Evolutionary conservation across 2,888 invertebrate species (phyloP).

Genomic region (Agonopterix heracliana): DNA sequence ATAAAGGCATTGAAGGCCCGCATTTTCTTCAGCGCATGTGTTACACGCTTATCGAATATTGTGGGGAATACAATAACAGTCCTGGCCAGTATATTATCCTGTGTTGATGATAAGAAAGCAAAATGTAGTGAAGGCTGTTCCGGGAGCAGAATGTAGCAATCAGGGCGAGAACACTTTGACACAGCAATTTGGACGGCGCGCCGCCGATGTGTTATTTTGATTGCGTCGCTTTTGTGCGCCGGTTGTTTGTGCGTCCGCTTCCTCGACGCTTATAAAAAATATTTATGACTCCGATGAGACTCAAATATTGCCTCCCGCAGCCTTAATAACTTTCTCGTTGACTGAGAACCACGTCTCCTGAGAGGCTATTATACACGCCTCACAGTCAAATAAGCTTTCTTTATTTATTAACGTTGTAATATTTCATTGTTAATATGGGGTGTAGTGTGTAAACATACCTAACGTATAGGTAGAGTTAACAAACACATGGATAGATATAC

Average conservation of each 20-base stretch:
- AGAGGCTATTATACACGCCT: conserved; percentile 26
- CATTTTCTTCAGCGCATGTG: too few relatives aligned
- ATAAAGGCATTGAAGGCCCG: too few relatives aligned
- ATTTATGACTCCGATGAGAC: conserved; percentile 47
- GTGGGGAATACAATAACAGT: too few relatives aligned
- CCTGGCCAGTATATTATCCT: conserved; percentile 6
- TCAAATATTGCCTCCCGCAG: conserved; percentile 38
- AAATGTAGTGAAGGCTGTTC: conserved; percentile 43
- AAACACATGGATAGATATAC: not conserved
- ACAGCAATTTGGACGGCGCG: conserved; percentile 62
- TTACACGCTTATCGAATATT: too few relatives aligned
- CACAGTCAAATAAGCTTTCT: conserved; percentile 9
- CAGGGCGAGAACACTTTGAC: conserved; percentile 68
- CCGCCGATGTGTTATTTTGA: conserved; percentile 68
- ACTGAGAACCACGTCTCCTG: conserved; percentile 27
- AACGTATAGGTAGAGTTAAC: not conserved
- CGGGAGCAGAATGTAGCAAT: conserved; percentile 67
- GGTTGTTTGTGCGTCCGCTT: conserved; percentile 50
- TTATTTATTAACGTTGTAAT: conserved; percentile 3
- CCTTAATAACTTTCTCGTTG: conserved; percentile 39
- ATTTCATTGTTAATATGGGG: not conserved
- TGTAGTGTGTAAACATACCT: not conserved
- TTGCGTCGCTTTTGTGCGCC: conserved; percentile 62
- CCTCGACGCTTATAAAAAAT: conserved; percentile 49
- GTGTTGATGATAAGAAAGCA: conserved; percentile 41